Evolutionary conservation across 2,113 vertebrate genomes (phyloP).

Genomic region (Psephotus haematonotus): DNA sequence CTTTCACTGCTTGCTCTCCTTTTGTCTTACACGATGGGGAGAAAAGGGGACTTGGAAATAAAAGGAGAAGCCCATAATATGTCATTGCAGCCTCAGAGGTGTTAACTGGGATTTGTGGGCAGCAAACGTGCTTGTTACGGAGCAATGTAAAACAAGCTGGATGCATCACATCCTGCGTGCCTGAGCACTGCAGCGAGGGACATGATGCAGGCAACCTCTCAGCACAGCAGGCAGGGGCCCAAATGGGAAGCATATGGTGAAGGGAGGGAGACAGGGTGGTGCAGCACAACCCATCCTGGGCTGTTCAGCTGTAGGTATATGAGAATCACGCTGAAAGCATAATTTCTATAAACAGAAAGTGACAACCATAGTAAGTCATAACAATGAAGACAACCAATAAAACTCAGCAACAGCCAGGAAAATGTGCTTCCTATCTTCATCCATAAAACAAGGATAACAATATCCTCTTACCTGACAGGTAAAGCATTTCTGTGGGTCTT

Average conservation of each 20-base stretch:
- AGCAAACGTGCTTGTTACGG: fast-evolving
- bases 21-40: fast-evolving
- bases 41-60: neutral
- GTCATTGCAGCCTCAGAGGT: fast-evolving
- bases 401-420: neutral
- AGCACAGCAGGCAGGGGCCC: neutral
- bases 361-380: neutral
- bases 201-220: fast-evolving
- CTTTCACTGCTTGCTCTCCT: neutral
- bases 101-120: neutral
- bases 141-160: fast-evolving
- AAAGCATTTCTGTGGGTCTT: neutral
- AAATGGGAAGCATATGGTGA: fast-evolving
- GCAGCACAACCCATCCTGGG: neutral
- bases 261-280: neutral
- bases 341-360: neutral
- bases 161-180: fast-evolving
- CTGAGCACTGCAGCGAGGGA: fast-evolving
- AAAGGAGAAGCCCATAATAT: fast-evolving
- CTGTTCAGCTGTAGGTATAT: neutral
- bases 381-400: neutral
- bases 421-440: neutral
- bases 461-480: neutral
- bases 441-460: neutral
- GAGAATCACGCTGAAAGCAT: neutral